Percentiles rank a stretch among this genome's conserved stretches.
These are phyloP conservation scores for Elanoides forficatus DNA, from an alignment of 2,113 vertebrate species.

Conservation along the genomic window DNA sequence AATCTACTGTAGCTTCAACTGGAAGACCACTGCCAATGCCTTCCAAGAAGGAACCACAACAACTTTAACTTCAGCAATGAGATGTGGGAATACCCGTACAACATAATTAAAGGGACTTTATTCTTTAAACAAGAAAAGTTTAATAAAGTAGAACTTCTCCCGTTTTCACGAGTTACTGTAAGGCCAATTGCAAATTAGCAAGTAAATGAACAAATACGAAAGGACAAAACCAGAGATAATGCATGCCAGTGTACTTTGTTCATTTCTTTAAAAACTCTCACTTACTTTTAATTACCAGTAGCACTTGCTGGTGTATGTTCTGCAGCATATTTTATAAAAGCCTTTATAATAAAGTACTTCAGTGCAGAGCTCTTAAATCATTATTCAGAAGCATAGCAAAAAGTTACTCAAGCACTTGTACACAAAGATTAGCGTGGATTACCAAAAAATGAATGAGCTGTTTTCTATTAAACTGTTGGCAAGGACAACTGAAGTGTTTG, in stretches of 20 bases:
- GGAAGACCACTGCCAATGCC: neutral
- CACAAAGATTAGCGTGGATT: neutral
- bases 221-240: neutral
- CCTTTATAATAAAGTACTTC: neutral
- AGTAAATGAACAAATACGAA: neutral
- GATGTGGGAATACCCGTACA: neutral
- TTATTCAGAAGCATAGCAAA: neutral
- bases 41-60: neutral
- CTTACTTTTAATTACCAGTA: neutral
- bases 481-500: neutral
- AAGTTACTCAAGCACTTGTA: neutral
- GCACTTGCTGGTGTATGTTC: neutral
- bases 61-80: neutral
- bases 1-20: neutral
- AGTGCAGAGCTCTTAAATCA: neutral
- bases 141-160: neutral
- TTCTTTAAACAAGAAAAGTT: neutral
- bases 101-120: neutral
- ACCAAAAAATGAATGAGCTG: neutral
- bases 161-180: neutral
- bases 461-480: neutral
- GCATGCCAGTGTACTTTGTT: neutral
- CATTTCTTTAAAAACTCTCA: neutral
- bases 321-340: neutral
- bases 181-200: neutral